A percentile compares a stretch with the other conserved stretches of the same genome.
Evolutionary conservation across 2,888 invertebrate species (phyloP).

Genomic region (Acanthococcus lagerstroemiae): DNA sequence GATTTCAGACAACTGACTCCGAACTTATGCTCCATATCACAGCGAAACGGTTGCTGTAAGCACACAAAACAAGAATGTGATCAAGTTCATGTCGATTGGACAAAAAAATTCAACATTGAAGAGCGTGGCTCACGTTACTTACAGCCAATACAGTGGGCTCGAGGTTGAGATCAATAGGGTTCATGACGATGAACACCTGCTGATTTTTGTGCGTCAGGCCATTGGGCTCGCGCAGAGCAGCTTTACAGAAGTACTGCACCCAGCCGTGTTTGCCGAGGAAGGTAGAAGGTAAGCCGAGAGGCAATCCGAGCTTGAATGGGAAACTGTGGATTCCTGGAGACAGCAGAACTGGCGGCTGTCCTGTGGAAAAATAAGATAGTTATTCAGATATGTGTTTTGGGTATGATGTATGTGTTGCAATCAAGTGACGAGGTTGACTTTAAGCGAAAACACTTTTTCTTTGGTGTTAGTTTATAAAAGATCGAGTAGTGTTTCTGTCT

Average conservation of each 20-base stretch:
- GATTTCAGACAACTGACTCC: constrained; percentile 81
- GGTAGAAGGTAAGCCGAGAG: constrained; percentile 80
- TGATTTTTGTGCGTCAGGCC: constrained; percentile 89
- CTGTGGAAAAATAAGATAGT: constrained; percentile 45
- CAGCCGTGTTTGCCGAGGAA: constrained; percentile 88
- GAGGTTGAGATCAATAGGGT: constrained; percentile 83
- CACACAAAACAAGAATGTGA: too few relatives aligned
- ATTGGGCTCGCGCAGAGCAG: constrained; percentile 75
- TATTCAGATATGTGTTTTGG: not conserved
- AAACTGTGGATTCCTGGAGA: constrained; percentile 92
- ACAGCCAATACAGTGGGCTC: constrained; percentile 81
- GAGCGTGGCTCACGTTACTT: constrained; percentile 48
- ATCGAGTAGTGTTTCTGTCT: too few relatives aligned
- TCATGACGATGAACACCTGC: constrained; percentile 95
- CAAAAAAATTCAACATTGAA: too few relatives aligned
- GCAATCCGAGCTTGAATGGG: constrained; percentile 83
- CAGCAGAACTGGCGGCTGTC: constrained; percentile 69
- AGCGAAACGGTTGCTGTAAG: constrained; percentile 71
- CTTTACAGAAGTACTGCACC: constrained; percentile 91
- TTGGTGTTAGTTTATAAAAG: too few relatives aligned
- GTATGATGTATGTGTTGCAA: too few relatives aligned
- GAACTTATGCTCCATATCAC: constrained; percentile 81
- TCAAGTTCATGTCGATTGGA: too few relatives aligned
- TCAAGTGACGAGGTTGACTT: too few relatives aligned
- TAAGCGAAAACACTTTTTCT: too few relatives aligned